Percentiles rank a stretch among this genome's conserved stretches.
Evolutionary conservation across 2,113 vertebrate genomes (phyloP).

Genomic region (Merops nubicus): DNA sequence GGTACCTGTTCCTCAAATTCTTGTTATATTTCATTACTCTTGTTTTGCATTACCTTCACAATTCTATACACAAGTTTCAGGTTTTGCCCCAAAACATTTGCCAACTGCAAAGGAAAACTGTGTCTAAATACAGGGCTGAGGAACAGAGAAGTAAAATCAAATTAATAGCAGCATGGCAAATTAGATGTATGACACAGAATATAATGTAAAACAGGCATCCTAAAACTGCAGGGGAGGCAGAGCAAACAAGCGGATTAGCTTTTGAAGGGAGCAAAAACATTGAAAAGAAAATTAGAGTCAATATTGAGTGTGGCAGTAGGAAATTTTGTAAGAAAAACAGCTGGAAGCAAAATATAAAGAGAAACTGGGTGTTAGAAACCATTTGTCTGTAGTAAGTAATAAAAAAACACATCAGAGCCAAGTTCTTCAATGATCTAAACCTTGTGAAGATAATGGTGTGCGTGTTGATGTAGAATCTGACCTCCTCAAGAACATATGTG

Average conservation of each 20-base stretch:
- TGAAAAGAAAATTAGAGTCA: not conserved
- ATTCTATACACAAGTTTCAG: not conserved
- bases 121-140: not conserved
- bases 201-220: not conserved
- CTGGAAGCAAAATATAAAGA: not conserved
- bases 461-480: not conserved
- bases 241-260: not conserved
- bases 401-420: not conserved
- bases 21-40: not conserved
- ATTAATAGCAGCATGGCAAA: not conserved
- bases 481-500: not conserved
- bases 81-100: not conserved
- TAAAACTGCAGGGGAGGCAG: not conserved
- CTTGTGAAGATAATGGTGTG: not conserved
- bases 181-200: not conserved
- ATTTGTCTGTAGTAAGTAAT: not conserved
- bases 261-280: not conserved
- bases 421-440: not conserved
- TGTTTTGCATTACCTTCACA: not conserved
- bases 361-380: not conserved
- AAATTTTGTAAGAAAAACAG: not conserved
- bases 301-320: not conserved
- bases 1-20: not conserved
- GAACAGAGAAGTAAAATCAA: not conserved
- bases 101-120: not conserved